phyloP scores from a whole-genome alignment of 2,797 vertebrate species.

The Varecia variegata region DNA sequence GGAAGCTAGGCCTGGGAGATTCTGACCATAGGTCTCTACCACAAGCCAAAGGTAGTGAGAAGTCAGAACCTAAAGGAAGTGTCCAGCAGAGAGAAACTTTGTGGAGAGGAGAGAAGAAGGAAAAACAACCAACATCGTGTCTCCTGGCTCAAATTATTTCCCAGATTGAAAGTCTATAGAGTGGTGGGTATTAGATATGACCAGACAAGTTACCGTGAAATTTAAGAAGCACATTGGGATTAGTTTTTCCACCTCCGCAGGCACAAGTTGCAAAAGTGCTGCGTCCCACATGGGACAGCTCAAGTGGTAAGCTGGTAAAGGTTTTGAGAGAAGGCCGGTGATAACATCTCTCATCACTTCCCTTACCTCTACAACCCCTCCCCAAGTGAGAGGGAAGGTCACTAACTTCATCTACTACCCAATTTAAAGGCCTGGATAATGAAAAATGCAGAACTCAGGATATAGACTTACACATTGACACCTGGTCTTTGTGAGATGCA shows the following conservation, averaged over 20 bases:
- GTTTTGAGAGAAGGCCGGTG: neutral
- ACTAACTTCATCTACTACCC: neutral
- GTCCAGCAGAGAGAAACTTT: neutral
- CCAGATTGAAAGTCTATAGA: neutral
- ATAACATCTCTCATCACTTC: neutral
- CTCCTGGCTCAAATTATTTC: neutral
- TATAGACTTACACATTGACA: neutral
- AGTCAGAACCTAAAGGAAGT: conserved; percentile 1
- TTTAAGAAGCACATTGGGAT: neutral
- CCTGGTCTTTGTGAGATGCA: neutral
- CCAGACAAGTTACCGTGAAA: neutral
- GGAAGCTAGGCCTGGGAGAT: neutral
- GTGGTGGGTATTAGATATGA: neutral
- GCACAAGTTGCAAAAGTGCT: neutral
- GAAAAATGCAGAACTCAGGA: neutral
- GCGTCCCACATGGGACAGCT: neutral
- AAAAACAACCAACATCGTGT: neutral
- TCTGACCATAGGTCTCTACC: neutral
- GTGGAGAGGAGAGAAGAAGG: neutral
- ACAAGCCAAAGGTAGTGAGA: neutral
- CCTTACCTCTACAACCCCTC: neutral
- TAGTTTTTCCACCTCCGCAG: neutral
- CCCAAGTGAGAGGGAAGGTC: neutral
- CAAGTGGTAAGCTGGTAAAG: neutral
- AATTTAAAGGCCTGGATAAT: neutral